These are phyloP conservation scores for Chrysodeixis includens DNA, from an alignment of 2,888 invertebrate genomes.

Conservation along the genomic window DNA sequence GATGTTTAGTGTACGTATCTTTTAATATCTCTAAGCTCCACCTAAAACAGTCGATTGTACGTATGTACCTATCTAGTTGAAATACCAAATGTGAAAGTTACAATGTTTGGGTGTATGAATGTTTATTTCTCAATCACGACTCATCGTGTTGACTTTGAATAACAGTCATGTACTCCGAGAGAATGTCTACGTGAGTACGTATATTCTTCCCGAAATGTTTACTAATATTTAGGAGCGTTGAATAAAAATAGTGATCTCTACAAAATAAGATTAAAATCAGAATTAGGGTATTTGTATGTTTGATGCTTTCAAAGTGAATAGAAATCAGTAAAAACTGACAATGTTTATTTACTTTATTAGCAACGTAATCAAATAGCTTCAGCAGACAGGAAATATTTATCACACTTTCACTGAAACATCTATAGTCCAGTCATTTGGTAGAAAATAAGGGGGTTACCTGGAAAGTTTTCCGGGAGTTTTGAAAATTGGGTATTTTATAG, in stretches of 20 bases:
- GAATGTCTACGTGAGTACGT: background rate
- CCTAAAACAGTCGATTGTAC: background rate
- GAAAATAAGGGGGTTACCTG: too few species aligned
- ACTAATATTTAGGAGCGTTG: background rate
- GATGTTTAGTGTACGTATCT: background rate
- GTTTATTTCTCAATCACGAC: constrained; percentile 5
- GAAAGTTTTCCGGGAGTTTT: too few species aligned
- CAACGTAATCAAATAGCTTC: too few species aligned
- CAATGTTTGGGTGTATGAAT: constrained; percentile 7
- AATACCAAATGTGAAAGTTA: constrained; percentile 6
- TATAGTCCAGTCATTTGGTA: too few species aligned
- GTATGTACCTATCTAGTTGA: background rate
- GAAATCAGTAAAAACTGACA: too few species aligned
- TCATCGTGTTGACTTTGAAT: background rate
- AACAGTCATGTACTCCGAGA: background rate
- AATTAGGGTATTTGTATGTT: too few species aligned
- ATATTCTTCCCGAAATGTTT: background rate
- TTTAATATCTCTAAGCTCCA: background rate
- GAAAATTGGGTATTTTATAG: too few species aligned
- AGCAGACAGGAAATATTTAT: too few species aligned
- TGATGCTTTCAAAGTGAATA: background rate
- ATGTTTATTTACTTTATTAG: too few species aligned
- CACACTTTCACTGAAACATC: too few species aligned
- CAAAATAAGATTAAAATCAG: too few species aligned
- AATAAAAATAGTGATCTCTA: too few species aligned